phyloP scores from a whole-genome alignment of 2,113 vertebrate species.

The Chamaea fasciata region DNA sequence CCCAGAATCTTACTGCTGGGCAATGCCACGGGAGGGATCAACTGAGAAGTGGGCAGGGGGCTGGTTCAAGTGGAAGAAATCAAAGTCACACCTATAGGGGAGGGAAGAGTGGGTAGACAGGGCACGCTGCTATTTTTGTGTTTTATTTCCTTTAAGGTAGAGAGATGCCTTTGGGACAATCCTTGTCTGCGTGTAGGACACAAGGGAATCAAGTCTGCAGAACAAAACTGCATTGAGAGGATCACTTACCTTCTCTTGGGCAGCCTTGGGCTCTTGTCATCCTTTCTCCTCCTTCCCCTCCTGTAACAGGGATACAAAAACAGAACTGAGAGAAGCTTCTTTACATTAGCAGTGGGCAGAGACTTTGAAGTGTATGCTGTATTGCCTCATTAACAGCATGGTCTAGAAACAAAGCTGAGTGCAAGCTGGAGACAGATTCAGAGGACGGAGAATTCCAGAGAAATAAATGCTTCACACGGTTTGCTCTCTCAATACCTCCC shows the following conservation, averaged over 20 bases:
- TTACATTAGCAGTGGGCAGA: neutral
- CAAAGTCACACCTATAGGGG: neutral
- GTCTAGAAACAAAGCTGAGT: neutral
- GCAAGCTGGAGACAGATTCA: neutral
- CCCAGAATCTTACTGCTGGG: neutral
- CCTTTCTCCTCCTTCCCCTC: constrained; percentile 93
- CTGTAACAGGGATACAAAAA: constrained; percentile 65
- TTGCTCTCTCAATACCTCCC: neutral
- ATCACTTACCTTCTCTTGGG: constrained; percentile 88
- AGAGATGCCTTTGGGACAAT: neutral
- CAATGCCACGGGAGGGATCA: neutral
- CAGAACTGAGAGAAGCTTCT: neutral
- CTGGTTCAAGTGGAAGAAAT: neutral
- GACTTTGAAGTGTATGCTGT: neutral
- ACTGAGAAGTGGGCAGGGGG: neutral
- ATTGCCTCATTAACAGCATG: neutral
- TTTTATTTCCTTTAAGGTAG: neutral
- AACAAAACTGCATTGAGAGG: neutral
- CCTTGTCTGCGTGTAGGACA: neutral
- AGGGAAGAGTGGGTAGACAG: neutral
- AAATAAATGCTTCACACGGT: neutral
- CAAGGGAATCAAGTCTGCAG: neutral
- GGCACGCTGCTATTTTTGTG: neutral
- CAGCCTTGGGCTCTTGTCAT: constrained; percentile 93
- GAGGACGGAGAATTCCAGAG: neutral